Evolutionary conservation across 1,140 invertebrate genomes (phyloP).

Genomic region (Nomia melanderi): DNA sequence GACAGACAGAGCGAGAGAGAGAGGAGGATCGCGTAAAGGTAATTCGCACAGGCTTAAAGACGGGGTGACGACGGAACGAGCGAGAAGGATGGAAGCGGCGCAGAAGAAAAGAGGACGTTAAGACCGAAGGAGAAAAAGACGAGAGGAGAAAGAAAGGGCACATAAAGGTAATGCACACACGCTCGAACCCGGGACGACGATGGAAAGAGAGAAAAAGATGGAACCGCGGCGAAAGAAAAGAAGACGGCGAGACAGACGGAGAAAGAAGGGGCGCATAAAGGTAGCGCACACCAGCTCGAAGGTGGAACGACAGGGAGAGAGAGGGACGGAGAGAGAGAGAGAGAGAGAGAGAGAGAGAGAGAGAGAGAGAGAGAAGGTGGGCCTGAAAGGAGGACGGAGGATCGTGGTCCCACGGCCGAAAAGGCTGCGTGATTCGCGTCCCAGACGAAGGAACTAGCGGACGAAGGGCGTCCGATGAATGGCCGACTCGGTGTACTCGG

Average conservation of each 20-base stretch:
- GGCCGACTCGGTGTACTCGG: constrained; percentile 50
- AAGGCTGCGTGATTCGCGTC: constrained; percentile 72
- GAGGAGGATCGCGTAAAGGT: no score
- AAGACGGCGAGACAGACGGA: constrained; percentile 25
- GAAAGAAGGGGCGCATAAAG: not conserved
- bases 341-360: constrained; percentile 26
- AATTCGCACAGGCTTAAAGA: no score
- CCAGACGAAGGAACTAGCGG: constrained; percentile 64
- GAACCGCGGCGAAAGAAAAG: not conserved
- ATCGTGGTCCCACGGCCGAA: constrained; percentile 69
- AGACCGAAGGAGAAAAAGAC: no score
- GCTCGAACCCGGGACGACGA: no score
- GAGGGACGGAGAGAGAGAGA: constrained; percentile 12
- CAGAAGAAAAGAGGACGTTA: no score
- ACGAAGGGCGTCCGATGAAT: constrained; percentile 64
- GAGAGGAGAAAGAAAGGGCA: no score
- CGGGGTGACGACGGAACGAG: no score
- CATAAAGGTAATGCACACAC: no score
- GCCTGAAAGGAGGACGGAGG: constrained; percentile 42
- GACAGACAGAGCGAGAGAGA: no score
- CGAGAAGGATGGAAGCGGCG: no score
- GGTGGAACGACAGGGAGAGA: constrained; percentile 32
- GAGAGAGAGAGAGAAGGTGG: constrained; percentile 38
- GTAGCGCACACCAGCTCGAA: constrained; percentile 10
- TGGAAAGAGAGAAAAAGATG: not conserved